Percentiles rank a stretch among this genome's conserved stretches.
Evolutionary conservation across 1,140 invertebrate genomes (phyloP).

Genomic region (Augochlora pura): DNA sequence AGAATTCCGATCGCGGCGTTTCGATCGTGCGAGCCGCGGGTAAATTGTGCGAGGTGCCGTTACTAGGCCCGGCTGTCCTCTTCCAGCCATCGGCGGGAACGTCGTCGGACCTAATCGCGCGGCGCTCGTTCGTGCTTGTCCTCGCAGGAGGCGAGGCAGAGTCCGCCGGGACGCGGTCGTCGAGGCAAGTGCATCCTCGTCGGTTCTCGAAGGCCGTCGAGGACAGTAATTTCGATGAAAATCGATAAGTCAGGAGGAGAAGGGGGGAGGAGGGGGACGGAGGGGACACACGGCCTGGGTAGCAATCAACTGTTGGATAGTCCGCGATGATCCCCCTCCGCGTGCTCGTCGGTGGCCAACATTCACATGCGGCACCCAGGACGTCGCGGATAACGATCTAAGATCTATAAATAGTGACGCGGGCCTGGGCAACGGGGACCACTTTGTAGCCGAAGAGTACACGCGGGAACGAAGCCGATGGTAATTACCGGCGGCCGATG

Average conservation of each 20-base stretch:
- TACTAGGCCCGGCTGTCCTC: no score
- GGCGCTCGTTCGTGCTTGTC: background rate
- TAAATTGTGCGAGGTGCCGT: no score
- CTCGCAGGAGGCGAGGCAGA: background rate
- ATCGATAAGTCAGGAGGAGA: conserved; percentile 29
- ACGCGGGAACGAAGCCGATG: conserved; percentile 28
- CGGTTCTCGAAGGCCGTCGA: conserved; percentile 6
- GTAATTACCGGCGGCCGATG: conserved; percentile 29
- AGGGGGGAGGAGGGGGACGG: no score
- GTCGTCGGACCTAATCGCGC: conserved; percentile 20
- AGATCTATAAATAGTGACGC: conserved; percentile 62
- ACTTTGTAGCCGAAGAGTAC: conserved; percentile 43
- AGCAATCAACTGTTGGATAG: conserved; percentile 44
- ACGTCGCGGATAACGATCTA: conserved; percentile 54
- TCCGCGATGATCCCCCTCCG: conserved; percentile 39
- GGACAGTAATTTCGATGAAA: conserved; percentile 39
- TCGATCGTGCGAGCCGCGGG: no score
- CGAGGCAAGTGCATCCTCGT: conserved; percentile 8
- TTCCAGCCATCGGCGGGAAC: no score
- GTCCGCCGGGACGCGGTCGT: background rate
- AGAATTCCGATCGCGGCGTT: no score
- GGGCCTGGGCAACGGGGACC: conserved; percentile 5
- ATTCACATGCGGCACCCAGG: conserved; percentile 41
- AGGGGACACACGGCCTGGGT: background rate
- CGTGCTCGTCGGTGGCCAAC: conserved; percentile 34